Percentiles rank a stretch among this genome's conserved stretches.
phyloP scores from a whole-genome alignment of 2,797 vertebrate species.

The Bradypus variegatus region DNA sequence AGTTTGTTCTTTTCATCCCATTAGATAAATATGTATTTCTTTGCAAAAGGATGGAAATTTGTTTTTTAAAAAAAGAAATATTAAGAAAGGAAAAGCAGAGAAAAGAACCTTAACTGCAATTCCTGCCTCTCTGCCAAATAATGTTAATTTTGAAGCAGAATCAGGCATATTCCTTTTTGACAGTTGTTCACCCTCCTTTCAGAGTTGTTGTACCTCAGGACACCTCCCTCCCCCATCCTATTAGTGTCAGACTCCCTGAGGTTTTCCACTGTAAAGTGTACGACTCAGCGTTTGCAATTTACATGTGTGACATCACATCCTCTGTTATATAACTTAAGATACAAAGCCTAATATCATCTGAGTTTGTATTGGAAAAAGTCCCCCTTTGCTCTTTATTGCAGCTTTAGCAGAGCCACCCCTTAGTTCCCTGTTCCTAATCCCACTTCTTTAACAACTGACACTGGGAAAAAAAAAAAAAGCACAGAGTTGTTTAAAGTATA shows the following conservation, averaged over 20 bases:
- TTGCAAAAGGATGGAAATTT: background rate
- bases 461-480: too few species aligned
- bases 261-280: conserved; percentile 53
- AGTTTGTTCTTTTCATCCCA: background rate
- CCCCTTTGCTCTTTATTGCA: conserved; percentile 41
- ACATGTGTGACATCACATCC: conserved; percentile 67
- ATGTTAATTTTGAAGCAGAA: conserved; percentile 19
- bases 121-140: conserved; percentile 7
- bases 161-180: background rate
- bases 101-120: conserved; percentile 26
- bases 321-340: conserved; percentile 65
- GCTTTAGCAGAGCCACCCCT: conserved; percentile 41
- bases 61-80: conserved; percentile 4
- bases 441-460: conserved; percentile 40
- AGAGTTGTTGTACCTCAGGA: conserved; percentile 14
- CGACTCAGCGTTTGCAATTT: conserved; percentile 58
- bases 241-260: conserved; percentile 55
- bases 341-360: conserved; percentile 61
- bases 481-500: background rate
- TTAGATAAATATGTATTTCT: conserved; percentile 16
- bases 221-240: conserved; percentile 39
- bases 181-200: background rate
- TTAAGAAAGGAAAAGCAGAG: conserved; percentile 18
- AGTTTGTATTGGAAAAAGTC: conserved; percentile 53
- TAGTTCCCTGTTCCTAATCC: conserved; percentile 24